A percentile compares a stretch with the other conserved stretches of the same genome.
Evolutionary conservation across 2,797 vertebrate genomes (phyloP).

Genomic region (Sebastes wilsoni): DNA sequence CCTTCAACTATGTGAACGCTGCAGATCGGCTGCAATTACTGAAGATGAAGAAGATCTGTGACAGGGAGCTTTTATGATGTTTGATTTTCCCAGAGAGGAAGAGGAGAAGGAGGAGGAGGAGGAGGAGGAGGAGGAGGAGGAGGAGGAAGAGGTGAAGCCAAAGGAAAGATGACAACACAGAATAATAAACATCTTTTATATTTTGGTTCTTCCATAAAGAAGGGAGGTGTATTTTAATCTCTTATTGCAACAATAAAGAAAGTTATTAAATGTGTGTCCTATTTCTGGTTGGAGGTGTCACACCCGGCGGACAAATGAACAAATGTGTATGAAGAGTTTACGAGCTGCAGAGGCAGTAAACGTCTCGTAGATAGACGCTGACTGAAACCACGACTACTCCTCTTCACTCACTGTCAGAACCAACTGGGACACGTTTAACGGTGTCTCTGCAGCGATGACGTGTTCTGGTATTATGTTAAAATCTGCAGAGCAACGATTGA

Average conservation of each 20-base stretch:
- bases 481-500: too few relatives aligned
- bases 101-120: too few relatives aligned
- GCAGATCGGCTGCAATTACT: conserved; percentile 9
- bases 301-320: not conserved
- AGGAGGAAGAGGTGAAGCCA: not conserved
- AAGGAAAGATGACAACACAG: not conserved
- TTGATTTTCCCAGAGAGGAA: conserved; percentile 50
- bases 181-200: not conserved
- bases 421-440: too few relatives aligned
- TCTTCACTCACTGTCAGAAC: too few relatives aligned
- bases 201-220: not conserved
- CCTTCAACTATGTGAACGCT: not conserved
- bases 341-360: not conserved
- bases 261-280: not conserved
- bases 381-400: not conserved
- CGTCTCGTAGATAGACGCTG: not conserved
- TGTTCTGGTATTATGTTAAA: too few relatives aligned
- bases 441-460: too few relatives aligned
- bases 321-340: not conserved
- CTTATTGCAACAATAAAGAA: not conserved
- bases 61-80: conserved; percentile 49
- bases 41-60: conserved; percentile 33
- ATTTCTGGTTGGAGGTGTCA: not conserved
- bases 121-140: too few relatives aligned
- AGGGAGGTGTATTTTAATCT: not conserved